Evolutionary conservation across 2,797 vertebrate genomes (phyloP).

Genomic region (Ambastaia sidthimunki): DNA sequence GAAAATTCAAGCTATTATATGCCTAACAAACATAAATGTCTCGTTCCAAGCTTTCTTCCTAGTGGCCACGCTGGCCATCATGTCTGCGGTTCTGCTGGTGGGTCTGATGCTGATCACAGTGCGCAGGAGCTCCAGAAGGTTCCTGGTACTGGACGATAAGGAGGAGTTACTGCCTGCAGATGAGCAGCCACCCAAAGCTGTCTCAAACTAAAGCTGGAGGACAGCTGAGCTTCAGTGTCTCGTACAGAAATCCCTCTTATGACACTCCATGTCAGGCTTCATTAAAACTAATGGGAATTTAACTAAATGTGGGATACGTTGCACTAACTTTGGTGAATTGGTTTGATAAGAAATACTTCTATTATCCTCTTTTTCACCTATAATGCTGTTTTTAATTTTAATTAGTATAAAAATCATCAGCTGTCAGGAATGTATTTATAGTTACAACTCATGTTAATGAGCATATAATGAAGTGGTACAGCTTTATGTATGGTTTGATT

Average conservation of each 20-base stretch:
- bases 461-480: neutral
- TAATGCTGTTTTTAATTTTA: neutral
- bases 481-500: neutral
- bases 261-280: conserved; percentile 32
- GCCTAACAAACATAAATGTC: neutral
- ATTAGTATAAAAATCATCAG: neutral
- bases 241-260: neutral
- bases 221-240: neutral
- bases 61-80: conserved; percentile 65
- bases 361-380: neutral
- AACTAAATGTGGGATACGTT: neutral
- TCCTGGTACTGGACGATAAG: conserved; percentile 68
- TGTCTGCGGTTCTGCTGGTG: conserved; percentile 68
- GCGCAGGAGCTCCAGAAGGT: conserved; percentile 53
- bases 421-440: conserved; percentile 28
- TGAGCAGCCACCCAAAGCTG: conserved; percentile 50
- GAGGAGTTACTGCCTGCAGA: conserved; percentile 71
- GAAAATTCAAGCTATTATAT: neutral
- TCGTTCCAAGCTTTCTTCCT: conserved; percentile 71
- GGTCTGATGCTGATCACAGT: conserved; percentile 66
- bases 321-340: conserved; percentile 12
- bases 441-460: neutral
- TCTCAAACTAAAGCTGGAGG: conserved; percentile 39
- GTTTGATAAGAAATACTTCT: neutral
- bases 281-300: neutral